Base-by-base conservation (phyloP, 2,113 vertebrate genomes). In the Casuarius casuarius region DNA sequence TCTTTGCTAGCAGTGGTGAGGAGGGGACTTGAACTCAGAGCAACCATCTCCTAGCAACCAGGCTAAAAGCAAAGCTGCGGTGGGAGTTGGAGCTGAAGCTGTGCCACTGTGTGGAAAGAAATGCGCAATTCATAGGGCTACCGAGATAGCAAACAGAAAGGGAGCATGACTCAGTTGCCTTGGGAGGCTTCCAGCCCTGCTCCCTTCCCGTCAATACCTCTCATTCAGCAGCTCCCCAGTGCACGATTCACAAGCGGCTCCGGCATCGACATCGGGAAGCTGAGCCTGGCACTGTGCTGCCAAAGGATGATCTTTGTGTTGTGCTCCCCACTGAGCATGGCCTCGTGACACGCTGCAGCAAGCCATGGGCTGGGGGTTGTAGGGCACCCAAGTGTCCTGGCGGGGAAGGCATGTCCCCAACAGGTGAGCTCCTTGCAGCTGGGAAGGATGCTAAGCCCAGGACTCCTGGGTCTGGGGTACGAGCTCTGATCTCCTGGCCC, bases 41-140 rank as follows among this genome's bases (percentile, higher is more conserved):
- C 93, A 78, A 58, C 84, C 58, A 95, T 92, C 95, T 94, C 95
- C 91, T 96, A 96, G 96, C 96, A 97, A 97, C 96, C 22, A 42
- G 66, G 48, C 93, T 95, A 52, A 72, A 40, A 85, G 93, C 46
- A 68, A 79, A 91, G 10, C 71, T 19, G 67, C 0, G 0, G 87
- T 87, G 93, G 93, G 95, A 91, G 93, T 58, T 1, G 0, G 3
- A 5, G 8, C 84, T 73, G 81, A 85, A 51, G 87, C 87, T 66
- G 74, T 94, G 93, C 77, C 91, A 52, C 84, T 61, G 44, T 6
- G 48, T 10, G 11, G 48, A 86, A 61, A 84, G 66, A 77, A 84
- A 89, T 10, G 49, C 62, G 56, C 84, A 68, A 62, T 61, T 33
- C 81, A 14, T 8, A 51, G 62, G 51, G 56, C 70, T 72, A 6